phyloP scores from a whole-genome alignment of 2,113 vertebrate genomes.

The Lontra canadensis region DNA sequence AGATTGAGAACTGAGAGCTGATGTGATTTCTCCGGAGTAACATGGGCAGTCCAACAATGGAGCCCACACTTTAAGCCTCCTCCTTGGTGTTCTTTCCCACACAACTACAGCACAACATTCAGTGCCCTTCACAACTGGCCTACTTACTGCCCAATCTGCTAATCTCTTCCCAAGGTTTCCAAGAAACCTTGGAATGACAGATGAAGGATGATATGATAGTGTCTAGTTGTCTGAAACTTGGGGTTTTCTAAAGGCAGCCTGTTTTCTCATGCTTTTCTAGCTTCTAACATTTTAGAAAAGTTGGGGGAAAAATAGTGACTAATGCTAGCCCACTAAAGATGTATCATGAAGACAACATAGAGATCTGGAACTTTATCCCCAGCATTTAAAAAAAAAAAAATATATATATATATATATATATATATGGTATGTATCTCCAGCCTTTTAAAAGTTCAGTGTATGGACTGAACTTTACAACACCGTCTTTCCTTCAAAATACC shows the following conservation, averaged over 20 bases:
- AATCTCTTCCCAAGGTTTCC: background rate
- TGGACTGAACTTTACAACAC: background rate
- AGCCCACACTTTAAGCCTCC: background rate
- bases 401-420: too few species aligned
- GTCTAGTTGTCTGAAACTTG: background rate
- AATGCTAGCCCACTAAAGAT: background rate
- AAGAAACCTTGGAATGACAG: too few species aligned
- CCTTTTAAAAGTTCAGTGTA: background rate
- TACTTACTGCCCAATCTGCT: background rate
- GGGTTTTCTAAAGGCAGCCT: background rate
- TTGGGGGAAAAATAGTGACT: background rate
- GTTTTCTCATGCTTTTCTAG: background rate
- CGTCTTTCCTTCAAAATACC: background rate
- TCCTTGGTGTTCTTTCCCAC: background rate
- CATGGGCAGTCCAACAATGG: background rate
- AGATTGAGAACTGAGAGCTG: background rate
- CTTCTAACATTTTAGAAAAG: constrained; percentile 30
- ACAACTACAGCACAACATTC: background rate
- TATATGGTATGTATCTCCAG: background rate
- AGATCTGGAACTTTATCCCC: background rate
- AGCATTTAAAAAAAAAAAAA: too few species aligned
- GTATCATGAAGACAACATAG: background rate
- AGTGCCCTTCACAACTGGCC: background rate
- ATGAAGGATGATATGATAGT: background rate
- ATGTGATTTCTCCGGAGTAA: background rate